Conservation (phyloP, 2,113 vertebrate species). For the Gambusia holbrooki region DNA sequence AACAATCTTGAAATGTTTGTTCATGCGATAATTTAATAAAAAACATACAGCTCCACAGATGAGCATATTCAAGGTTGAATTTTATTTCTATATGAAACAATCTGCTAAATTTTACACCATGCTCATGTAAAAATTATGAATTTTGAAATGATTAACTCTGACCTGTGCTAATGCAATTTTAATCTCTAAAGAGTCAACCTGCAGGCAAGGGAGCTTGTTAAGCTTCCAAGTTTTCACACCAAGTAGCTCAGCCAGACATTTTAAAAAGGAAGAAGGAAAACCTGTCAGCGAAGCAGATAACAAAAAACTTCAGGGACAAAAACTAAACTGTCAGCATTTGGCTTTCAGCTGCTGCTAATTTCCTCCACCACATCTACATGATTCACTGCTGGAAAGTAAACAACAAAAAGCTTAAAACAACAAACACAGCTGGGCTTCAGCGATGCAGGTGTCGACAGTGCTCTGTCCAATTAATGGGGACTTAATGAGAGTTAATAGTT, state of each 20-base stretch:
- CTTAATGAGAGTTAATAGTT: constrained; percentile 50
- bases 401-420: constrained; percentile 19
- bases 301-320: constrained; percentile 23
- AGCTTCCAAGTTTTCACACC: background rate
- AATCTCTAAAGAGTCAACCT: background rate
- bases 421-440: constrained; percentile 1
- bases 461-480: constrained; percentile 27
- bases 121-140: background rate
- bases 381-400: constrained; percentile 20
- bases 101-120: background rate
- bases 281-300: background rate
- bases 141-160: background rate
- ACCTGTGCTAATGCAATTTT: background rate
- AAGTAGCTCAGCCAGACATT: background rate
- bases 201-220: too few relatives aligned
- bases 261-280: background rate
- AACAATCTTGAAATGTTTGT: too few relatives aligned
- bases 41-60: too few relatives aligned
- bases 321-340: constrained; percentile 30
- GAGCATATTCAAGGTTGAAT: background rate
- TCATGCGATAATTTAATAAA: too few relatives aligned
- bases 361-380: constrained; percentile 3
- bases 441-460: background rate
- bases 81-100: background rate
- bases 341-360: constrained; percentile 25